A percentile compares a stretch with the other conserved stretches of the same genome.
Evolutionary conservation across 1,140 invertebrate genomes (phyloP).

Genomic region (Papilio machaon): DNA sequence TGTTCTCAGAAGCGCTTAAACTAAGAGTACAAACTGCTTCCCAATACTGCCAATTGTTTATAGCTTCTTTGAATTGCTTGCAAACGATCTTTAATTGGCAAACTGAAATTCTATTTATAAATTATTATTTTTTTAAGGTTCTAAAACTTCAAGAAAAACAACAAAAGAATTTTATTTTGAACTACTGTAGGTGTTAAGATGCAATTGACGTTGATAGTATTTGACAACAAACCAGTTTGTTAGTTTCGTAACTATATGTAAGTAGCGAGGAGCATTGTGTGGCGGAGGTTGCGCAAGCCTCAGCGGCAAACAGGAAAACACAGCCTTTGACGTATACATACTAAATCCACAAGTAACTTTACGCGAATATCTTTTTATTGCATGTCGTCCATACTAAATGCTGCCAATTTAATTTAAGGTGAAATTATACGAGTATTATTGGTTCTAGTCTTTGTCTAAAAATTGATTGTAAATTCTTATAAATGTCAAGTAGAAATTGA

Average conservation of each 20-base stretch:
- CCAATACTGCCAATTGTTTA: slow-evolving; percentile 7
- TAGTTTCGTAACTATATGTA: slow-evolving; percentile 36
- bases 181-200: not conserved
- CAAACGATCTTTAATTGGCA: not conserved
- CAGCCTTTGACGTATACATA: not conserved
- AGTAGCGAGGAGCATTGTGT: slow-evolving; percentile 44
- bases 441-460: no score
- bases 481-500: no score
- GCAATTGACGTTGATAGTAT: slow-evolving; percentile 32
- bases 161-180: not conserved
- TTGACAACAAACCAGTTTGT: slow-evolving; percentile 45
- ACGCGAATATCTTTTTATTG: slow-evolving; percentile 1
- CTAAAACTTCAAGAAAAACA: not conserved
- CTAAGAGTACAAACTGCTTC: not conserved
- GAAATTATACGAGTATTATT: not conserved
- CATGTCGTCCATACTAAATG: not conserved
- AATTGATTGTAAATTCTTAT: no score
- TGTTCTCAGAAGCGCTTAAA: slow-evolving; percentile 31
- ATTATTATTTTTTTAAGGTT: not conserved
- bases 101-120: not conserved
- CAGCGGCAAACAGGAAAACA: slow-evolving; percentile 53
- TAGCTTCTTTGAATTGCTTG: slow-evolving; percentile 15
- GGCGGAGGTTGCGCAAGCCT: slow-evolving; percentile 49
- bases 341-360: slow-evolving; percentile 14
- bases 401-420: not conserved